These are phyloP conservation scores for Ornithoptera priamus DNA, from an alignment of 2,888 invertebrate species.

Conservation along the genomic window DNA sequence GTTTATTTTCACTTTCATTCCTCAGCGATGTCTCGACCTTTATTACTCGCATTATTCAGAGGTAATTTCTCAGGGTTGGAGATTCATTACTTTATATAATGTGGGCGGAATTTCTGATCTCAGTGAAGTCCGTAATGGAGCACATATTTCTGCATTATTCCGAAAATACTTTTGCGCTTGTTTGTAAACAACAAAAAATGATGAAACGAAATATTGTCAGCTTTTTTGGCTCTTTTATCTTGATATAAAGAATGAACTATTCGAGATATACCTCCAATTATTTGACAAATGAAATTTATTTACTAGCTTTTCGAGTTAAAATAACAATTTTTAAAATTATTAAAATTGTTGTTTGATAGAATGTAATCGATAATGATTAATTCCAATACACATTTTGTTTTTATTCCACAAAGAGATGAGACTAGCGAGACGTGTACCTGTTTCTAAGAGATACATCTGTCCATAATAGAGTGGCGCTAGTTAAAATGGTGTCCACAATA, in stretches of 20 bases:
- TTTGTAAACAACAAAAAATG: neutral
- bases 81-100: constrained; percentile 29
- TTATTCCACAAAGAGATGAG: too few species aligned
- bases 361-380: too few species aligned
- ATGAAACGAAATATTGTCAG: neutral
- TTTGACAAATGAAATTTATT: too few species aligned
- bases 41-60: constrained; percentile 60
- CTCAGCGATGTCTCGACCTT: constrained; percentile 56
- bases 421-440: too few species aligned
- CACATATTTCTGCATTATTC: constrained; percentile 1
- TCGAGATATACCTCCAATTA: neutral
- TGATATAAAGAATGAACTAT: neutral
- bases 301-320: too few species aligned
- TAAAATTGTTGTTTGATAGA: too few species aligned
- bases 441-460: too few species aligned
- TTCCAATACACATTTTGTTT: too few species aligned
- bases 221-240: neutral
- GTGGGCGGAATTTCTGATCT: constrained; percentile 11
- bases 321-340: too few species aligned
- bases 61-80: constrained; percentile 38
- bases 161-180: neutral
- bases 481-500: too few species aligned
- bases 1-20: constrained; percentile 54
- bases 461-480: too few species aligned
- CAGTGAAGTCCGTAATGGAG: constrained; percentile 9